These are phyloP conservation scores for Minunthozetes semirufus DNA, from an alignment of 2,888 invertebrate genomes.

Conservation along the genomic window DNA sequence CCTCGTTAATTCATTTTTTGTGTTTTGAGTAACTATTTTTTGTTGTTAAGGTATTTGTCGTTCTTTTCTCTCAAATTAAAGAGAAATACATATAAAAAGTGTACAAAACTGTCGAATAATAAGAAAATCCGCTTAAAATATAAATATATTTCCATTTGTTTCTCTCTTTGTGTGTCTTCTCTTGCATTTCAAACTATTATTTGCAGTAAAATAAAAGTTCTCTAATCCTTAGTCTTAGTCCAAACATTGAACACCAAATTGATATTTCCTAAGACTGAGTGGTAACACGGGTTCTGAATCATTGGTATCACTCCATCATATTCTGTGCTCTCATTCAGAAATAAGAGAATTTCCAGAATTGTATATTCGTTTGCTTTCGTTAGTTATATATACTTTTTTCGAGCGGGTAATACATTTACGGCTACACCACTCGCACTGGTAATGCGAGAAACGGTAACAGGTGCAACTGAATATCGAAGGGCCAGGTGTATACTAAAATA, in stretches of 20 bases:
- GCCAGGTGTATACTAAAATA: background rate
- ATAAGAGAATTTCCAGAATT: too few species aligned
- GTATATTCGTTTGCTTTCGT: background rate
- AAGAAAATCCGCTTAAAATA: background rate
- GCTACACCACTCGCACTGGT: too few species aligned
- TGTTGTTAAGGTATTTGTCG: background rate
- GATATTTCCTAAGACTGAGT: background rate
- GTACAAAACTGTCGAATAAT: background rate
- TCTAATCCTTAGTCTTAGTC: background rate
- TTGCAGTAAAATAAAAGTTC: background rate
- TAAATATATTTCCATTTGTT: background rate
- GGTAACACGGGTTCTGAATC: background rate
- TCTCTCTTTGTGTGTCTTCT: background rate
- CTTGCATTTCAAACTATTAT: background rate
- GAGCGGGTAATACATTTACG: background rate
- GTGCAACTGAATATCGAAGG: conserved; percentile 1
- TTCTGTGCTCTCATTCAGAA: too few species aligned
- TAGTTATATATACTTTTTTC: background rate
- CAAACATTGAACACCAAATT: background rate
- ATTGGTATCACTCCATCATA: background rate
- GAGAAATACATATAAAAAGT: background rate
- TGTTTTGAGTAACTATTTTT: background rate
- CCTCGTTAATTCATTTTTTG: background rate
- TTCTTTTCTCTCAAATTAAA: background rate
- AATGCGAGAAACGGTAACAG: background rate